These are phyloP conservation scores for Amiota communis DNA, from an alignment of 2,888 invertebrate species.

Conservation along the genomic window DNA sequence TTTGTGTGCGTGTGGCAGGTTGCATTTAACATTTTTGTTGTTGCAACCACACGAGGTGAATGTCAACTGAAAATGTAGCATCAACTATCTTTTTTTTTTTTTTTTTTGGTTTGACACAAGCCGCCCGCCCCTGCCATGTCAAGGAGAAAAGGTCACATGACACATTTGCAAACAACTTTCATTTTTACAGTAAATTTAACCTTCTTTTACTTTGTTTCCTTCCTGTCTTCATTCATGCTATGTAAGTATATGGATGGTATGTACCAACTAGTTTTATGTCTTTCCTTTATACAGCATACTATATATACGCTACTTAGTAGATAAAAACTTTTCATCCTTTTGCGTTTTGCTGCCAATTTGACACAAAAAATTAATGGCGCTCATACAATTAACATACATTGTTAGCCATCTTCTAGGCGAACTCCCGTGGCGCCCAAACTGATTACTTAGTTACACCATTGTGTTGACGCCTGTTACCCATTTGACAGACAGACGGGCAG, in stretches of 20 bases:
- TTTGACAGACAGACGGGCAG: no score
- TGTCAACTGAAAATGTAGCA: slow-evolving; percentile 15
- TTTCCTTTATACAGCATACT: not conserved
- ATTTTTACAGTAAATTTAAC: not conserved
- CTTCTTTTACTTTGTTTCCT: not conserved
- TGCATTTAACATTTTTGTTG: slow-evolving; percentile 19
- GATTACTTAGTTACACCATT: no score
- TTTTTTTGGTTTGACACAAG: not conserved
- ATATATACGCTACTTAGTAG: not conserved
- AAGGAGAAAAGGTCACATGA: slow-evolving; percentile 23
- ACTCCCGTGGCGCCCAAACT: no score
- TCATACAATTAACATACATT: not conserved
- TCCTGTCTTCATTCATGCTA: not conserved
- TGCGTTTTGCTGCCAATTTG: not conserved
- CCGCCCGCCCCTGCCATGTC: not conserved
- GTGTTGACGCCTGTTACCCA: no score
- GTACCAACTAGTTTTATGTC: not conserved
- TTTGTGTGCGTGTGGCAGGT: no score
- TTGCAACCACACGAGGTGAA: slow-evolving; percentile 30
- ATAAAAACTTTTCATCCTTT: not conserved
- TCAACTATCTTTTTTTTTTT: not conserved
- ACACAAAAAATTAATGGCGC: slow-evolving; percentile 4
- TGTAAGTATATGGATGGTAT: no score
- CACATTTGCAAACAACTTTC: slow-evolving; percentile 1
- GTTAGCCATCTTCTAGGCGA: no score